Percentiles rank a stretch among this genome's conserved stretches.
These are phyloP conservation scores for Calidris pugnax DNA, from an alignment of 2,113 vertebrate species.

Conservation along the genomic window DNA sequence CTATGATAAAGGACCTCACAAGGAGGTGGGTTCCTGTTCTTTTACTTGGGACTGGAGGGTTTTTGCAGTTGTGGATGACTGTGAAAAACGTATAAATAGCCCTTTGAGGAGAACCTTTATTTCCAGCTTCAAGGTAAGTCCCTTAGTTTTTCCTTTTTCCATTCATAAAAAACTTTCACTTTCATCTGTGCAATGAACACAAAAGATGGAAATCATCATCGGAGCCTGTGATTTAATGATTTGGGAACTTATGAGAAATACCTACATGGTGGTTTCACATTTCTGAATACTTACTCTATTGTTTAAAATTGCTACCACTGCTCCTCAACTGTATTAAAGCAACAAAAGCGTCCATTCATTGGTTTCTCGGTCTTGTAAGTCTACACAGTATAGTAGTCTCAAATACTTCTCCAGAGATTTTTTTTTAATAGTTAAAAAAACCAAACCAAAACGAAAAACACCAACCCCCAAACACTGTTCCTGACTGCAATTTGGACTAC, in stretches of 20 bases:
- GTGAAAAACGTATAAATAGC: background rate
- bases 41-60: background rate
- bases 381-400: background rate
- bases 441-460: background rate
- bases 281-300: background rate
- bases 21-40: background rate
- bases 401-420: background rate
- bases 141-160: background rate
- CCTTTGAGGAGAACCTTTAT: background rate
- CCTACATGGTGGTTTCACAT: background rate
- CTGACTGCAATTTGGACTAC: background rate
- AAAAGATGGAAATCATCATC: background rate
- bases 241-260: background rate
- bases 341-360: background rate
- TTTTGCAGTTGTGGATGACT: background rate
- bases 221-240: background rate
- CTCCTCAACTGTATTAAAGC: background rate
- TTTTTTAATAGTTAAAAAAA: background rate
- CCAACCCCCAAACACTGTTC: background rate
- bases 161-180: background rate
- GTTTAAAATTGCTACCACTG: background rate
- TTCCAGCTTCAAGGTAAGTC: background rate
- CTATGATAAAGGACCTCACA: background rate
- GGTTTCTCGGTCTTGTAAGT: background rate
- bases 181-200: background rate